Percentiles rank a stretch among this genome's conserved stretches.
These are phyloP conservation scores for Tenthredo livida DNA, from an alignment of 2,888 invertebrate genomes.

Conservation along the genomic window DNA sequence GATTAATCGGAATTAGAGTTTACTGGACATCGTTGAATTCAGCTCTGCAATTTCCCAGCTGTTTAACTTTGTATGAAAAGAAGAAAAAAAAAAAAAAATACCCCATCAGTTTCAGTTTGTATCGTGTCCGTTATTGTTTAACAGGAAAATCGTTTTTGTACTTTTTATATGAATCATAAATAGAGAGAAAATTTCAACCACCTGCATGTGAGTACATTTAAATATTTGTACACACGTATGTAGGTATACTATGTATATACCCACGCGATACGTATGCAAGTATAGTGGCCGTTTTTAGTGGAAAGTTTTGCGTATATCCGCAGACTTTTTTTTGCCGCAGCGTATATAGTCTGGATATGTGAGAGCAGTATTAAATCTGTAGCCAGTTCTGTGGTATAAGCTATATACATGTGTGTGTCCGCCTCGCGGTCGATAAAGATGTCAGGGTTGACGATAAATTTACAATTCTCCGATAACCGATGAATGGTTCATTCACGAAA, in stretches of 20 bases:
- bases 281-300: not conserved
- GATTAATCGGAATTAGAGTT: slow-evolving; percentile 4
- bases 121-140: not conserved
- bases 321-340: slow-evolving; percentile 13
- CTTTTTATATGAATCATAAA: too few relatives aligned
- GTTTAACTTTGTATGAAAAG: too few relatives aligned
- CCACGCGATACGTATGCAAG: not conserved
- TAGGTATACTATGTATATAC: not conserved
- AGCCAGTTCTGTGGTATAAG: not conserved
- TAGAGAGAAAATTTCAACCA: too few relatives aligned
- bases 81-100: not conserved
- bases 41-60: not conserved
- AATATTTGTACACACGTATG: not conserved
- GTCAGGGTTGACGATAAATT: slow-evolving; percentile 30
- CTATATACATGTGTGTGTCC: not conserved
- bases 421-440: slow-evolving; percentile 6
- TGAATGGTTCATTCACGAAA: slow-evolving; percentile 20
- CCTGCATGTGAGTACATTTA: too few relatives aligned
- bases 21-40: slow-evolving; percentile 17
- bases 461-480: slow-evolving; percentile 22
- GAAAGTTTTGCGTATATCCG: slow-evolving; percentile 19
- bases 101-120: too few relatives aligned
- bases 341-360: not conserved
- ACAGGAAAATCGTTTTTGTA: not conserved
- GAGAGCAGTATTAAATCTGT: not conserved